Base-by-base conservation (phyloP, 2,888 invertebrate species). In the Synanthedon formicaeformis region DNA sequence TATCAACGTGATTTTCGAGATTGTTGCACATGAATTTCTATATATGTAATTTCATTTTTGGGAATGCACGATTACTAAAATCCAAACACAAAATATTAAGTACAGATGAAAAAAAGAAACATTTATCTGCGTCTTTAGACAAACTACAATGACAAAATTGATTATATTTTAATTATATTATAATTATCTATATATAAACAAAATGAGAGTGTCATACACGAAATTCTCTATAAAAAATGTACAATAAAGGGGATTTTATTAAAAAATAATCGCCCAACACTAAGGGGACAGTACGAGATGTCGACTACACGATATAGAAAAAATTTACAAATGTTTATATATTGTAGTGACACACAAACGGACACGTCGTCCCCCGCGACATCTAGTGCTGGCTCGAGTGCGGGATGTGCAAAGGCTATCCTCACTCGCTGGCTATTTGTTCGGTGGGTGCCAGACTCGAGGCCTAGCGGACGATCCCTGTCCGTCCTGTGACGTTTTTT, bases 21-120 rank as follows among this genome's bases (percentile, higher is more conserved):
- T 73, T 71, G 77, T 75, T 73, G 76, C 78, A 23, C 5, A 80
- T 71, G 83, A 34, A 34, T 34, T 34, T 34, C 34, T 34, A 34
- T 34, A 34, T 34, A n/a, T n/a, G n/a, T n/a, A 34, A 82, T 82
- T 85, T 84, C 71, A 82, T 81, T 83, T 34, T 84, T 81, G 81
- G 84, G 84, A 86, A 86, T 85, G 85, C 81, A 81, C 78, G 81
- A 84, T 34, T 77, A 78, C 84, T 85, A 84, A 79, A 77, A 70
- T 81, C 73, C 66, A 78, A 79, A 81, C 82, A 84, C 77, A 76
- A 78, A 76, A 78, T 72, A 81, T 85, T 86, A 86, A 86, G 86
- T 86, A 85, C 86, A 76, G 74, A 83, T 78, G 78, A 81, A 71
- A 75, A 80, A 78, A 76, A 73, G 75, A 76, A 69, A 77, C 64